Evolutionary conservation across 2,113 vertebrate genomes (phyloP).

Genomic region (Sylvilagus bachmani): DNA sequence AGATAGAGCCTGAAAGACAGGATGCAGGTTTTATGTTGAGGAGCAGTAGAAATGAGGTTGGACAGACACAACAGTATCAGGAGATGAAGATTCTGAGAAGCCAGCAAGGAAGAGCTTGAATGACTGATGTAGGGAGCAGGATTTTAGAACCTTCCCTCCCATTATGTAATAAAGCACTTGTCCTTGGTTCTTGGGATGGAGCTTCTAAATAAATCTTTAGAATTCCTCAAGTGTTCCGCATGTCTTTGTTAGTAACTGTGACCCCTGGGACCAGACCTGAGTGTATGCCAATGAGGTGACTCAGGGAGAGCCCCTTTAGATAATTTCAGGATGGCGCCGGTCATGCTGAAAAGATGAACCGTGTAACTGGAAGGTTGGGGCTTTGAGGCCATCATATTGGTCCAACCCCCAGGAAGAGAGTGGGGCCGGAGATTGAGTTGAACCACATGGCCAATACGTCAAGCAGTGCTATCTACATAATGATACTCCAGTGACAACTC

Average conservation of each 20-base stretch:
- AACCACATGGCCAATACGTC: not conserved
- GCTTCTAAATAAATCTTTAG: not conserved
- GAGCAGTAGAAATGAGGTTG: not conserved
- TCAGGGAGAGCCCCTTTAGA: not conserved
- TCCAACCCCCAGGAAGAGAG: not conserved
- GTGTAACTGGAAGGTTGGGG: not conserved
- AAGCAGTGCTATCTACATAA: not conserved
- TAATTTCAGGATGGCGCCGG: not conserved
- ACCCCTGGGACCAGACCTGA: not conserved
- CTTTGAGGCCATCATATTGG: not conserved
- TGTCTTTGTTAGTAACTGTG: not conserved
- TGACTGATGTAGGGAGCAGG: not conserved
- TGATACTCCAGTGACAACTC: not conserved
- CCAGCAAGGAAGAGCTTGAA: not conserved
- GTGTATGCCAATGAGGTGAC: not conserved
- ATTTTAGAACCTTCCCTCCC: not conserved
- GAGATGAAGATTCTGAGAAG: not conserved
- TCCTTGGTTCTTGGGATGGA: not conserved
- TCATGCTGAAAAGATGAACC: not conserved
- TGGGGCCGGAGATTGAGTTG: not conserved
- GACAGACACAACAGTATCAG: not conserved
- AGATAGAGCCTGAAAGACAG: not conserved
- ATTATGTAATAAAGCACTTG: not conserved
- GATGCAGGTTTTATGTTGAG: not conserved
- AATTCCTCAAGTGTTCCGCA: not conserved